Base-by-base conservation (phyloP, 2,797 vertebrate genomes). In the Bufotes viridis region DNA sequence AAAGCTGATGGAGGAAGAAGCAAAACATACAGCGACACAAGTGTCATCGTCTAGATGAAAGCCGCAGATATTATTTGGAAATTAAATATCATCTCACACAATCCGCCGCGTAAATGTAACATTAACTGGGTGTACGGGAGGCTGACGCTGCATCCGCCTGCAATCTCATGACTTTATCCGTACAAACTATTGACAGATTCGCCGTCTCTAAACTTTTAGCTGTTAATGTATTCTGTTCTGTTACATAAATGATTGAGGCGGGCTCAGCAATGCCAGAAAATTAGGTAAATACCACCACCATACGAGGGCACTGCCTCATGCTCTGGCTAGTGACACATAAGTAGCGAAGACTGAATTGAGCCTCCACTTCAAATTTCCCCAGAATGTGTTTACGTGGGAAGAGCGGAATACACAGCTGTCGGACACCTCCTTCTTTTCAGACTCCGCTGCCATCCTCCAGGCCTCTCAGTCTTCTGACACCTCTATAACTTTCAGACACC, bases 11-110 rank as follows among this genome's bases (percentile, higher is more conserved):
- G 55, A 76, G 57, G 55, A n/a, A 74, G 24, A 18, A 51, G 29
- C 26, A n/a, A 85, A 78, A 85, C 84, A 85, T 69, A 79, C 61
- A 79, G 60, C 61, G 26, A 34, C 65, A 49, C 12, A 0, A 17
- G n/a, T n/a, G 8, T 78, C 84, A 78, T 49, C 22, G 49, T 29
- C 15, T 60, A 67, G 74, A 85, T 85, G 74, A 78, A 85, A 49
- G 84, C 72, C 49, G 15, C 22, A 53, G 81, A 67, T 63, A 82
- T 24, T 22, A 60, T n/a, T n/a, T 22, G 60, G 34, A 67, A 53
- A 65, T 24, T 17, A 81, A 61, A 79, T 79, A 79, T 60, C 26
- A 18, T 60, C 24, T 63, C 61, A 11, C 60, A 51, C 61, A 51
- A 65, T n/a, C 80, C 61, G n/a, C n/a, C 24, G 34, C 61, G 22